Conservation (phyloP, 2,888 invertebrate genomes). For the Agonopterix alstromeriana region DNA sequence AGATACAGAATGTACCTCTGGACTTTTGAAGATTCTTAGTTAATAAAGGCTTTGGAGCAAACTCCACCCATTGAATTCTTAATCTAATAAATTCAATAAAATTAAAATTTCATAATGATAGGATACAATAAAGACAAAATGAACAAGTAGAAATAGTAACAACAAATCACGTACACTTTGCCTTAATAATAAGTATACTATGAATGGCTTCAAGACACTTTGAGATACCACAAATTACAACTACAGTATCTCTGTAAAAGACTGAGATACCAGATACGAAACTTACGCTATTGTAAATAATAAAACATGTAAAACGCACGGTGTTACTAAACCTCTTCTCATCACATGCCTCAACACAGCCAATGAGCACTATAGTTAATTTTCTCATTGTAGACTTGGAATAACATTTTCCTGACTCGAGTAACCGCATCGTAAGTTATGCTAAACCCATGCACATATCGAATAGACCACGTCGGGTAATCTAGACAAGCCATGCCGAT, state of each 20-base stretch:
- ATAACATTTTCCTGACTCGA: constrained; percentile 72
- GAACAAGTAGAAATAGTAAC: constrained; percentile 21
- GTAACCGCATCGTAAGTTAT: constrained; percentile 74
- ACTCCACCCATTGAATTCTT: background rate
- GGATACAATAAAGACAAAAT: constrained; percentile 36
- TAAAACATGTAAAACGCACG: constrained; percentile 68
- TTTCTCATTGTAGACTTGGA: constrained; percentile 72
- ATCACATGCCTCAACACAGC: constrained; percentile 76
- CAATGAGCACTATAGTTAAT: constrained; percentile 74
- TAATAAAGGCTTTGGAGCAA: no score
- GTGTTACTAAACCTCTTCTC: constrained; percentile 76
- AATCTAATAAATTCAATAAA: constrained; percentile 13
- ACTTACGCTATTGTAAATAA: constrained; percentile 66
- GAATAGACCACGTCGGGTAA: constrained; percentile 53
- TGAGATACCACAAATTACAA: constrained; percentile 27
- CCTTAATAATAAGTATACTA: constrained; percentile 33
- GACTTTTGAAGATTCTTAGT: no score
- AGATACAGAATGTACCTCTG: no score
- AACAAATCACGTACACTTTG: constrained; percentile 42
- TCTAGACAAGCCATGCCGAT: constrained; percentile 32
- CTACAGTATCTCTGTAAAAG: constrained; percentile 46
- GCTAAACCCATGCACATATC: constrained; percentile 75
- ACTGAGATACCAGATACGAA: constrained; percentile 43
- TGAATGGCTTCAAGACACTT: constrained; percentile 55
- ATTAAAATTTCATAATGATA: constrained; percentile 10